phyloP scores from a whole-genome alignment of 2,113 vertebrate genomes.

The Chionomys nivalis region DNA sequence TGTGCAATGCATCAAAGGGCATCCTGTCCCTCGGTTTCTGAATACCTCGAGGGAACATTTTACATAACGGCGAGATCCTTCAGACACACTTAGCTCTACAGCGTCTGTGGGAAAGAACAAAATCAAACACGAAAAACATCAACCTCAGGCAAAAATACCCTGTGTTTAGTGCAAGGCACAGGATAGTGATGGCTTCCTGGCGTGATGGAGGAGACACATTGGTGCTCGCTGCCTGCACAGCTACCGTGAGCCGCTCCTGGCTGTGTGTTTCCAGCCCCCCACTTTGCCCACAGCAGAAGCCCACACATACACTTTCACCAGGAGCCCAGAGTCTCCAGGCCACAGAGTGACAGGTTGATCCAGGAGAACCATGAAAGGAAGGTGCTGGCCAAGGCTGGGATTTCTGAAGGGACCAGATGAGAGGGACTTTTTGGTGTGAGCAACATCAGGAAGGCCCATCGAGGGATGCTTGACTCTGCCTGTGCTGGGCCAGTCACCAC shows the following conservation, averaged over 20 bases:
- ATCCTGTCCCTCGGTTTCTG: background rate
- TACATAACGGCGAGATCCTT: background rate
- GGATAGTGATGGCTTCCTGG: background rate
- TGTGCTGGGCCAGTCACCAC: rapidly evolving
- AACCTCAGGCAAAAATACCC: background rate
- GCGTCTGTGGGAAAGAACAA: background rate
- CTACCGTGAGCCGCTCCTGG: background rate
- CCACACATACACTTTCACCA: rapidly evolving
- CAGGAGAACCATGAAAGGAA: rapidly evolving
- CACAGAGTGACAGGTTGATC: background rate
- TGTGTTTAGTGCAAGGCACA: rapidly evolving
- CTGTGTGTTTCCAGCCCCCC: background rate
- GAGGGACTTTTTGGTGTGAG: too few relatives aligned
- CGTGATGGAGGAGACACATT: rapidly evolving
- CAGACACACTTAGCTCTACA: background rate
- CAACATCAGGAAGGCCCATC: rapidly evolving
- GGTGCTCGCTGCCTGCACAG: background rate
- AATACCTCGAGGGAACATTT: background rate
- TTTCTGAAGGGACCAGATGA: too few relatives aligned
- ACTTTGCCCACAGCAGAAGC: background rate
- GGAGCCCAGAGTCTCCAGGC: background rate
- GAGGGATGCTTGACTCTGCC: background rate
- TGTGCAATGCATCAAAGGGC: background rate
- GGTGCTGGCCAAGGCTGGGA: rapidly evolving
- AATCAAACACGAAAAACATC: background rate